Base-by-base conservation (phyloP, 2,113 vertebrate genomes). In the Fulmarus glacialis region DNA sequence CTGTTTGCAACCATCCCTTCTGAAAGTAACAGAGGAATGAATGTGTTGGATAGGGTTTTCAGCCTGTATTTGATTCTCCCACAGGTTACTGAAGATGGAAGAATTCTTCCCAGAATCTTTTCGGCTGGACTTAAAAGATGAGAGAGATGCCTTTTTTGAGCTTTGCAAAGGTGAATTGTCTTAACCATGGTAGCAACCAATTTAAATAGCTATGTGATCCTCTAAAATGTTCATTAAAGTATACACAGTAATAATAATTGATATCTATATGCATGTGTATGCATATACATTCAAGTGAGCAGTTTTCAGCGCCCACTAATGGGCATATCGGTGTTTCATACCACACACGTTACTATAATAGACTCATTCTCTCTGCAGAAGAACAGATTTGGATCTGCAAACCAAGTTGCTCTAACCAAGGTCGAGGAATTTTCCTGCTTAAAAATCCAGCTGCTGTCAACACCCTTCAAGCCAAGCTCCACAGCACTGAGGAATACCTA, bases 371-470 rank as follows among this genome's bases (percentile, higher is more conserved):
- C 81, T 78, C 73, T 21, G 27, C 82, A 98, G 94, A 90, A 32
- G 91, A 91, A 40, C 89, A 98, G 87, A 98, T 98, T 30, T 99
- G 99, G 99, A 99, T 99, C 97, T 99, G 99, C 93, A 99, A 99
- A 94, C 99, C 99, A 6, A 98, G 98, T 0, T 98, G 98, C 59
- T 97, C 98, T 77, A 99, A 99, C 97, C 99, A 99, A 98, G 99
- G 99, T 12, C 98, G 97, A 90, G 99, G 99, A 40, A 99, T 99
- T 96, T 99, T 99, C 83, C 98, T 99, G 82, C 97, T 99, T 74
- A 98, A 94, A 89, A 98, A 11, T 45, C 96, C 86, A 55, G 97
- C 98, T 48, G 99, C 99, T 16, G 85, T 98, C 7, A 27, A 38
- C 2, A 71, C 91, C 27, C 97, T 99, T 56, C 98, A 95, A 85